phyloP scores from a whole-genome alignment of 2,797 vertebrate genomes.

The Pteropus rufus region DNA sequence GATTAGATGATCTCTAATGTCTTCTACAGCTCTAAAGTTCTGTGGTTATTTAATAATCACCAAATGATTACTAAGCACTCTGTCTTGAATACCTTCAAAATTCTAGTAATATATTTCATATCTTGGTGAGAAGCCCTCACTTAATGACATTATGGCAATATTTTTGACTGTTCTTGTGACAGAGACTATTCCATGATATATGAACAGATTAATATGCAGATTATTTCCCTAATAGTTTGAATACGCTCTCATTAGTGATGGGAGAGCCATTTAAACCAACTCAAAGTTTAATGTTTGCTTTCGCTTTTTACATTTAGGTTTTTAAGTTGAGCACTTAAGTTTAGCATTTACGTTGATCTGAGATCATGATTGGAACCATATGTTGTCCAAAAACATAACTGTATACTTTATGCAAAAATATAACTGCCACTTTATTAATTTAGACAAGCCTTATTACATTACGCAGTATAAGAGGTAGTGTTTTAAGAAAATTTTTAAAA shows the following conservation, averaged over 20 bases:
- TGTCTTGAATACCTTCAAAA: neutral
- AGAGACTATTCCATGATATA: neutral
- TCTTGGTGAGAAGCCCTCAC: no score
- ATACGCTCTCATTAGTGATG: neutral
- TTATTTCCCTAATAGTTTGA: neutral
- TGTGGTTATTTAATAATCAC: neutral
- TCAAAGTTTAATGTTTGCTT: neutral
- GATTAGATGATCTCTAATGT: neutral
- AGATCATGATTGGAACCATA: neutral
- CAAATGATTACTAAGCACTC: neutral
- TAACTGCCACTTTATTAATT: neutral
- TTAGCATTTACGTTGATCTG: neutral
- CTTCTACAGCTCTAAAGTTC: neutral
- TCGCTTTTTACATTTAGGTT: neutral
- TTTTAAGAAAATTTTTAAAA: neutral
- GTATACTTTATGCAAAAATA: neutral
- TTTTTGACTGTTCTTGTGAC: neutral
- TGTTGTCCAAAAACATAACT: neutral
- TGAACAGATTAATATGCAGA: neutral
- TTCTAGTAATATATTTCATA: neutral
- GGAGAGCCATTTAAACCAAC: neutral
- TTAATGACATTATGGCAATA: neutral
- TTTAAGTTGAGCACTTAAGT: neutral
- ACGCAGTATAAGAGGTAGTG: neutral
- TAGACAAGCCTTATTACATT: neutral